A percentile compares a stretch with the other conserved stretches of the same genome.
phyloP scores from a whole-genome alignment of 2,797 vertebrate genomes.

The Artibeus jamaicensis region DNA sequence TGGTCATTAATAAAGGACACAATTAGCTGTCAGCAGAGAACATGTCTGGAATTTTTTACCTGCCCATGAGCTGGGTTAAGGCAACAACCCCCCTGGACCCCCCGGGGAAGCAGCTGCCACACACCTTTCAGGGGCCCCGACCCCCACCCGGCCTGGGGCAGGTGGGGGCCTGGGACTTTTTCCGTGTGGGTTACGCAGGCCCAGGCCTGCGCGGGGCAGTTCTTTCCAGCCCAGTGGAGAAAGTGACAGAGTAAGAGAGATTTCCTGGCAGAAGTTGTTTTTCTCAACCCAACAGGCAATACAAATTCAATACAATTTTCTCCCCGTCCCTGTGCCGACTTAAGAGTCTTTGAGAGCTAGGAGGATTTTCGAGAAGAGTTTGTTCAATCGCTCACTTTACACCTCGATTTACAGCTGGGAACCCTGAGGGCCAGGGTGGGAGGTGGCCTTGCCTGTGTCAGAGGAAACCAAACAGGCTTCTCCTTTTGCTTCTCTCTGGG shows the following conservation, averaged over 20 bases:
- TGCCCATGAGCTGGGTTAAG: slow-evolving; percentile 63
- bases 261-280: slow-evolving; percentile 27
- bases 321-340: neutral
- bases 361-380: neutral
- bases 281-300: neutral
- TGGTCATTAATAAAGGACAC: slow-evolving; percentile 79
- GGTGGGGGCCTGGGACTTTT: neutral
- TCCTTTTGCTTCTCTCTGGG: neutral
- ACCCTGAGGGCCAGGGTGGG: slow-evolving; percentile 5
- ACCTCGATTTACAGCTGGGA: neutral
- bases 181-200: neutral
- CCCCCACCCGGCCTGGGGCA: neutral
- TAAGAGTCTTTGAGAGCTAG: neutral
- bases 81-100: slow-evolving; percentile 55
- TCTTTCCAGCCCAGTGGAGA: slow-evolving; percentile 58
- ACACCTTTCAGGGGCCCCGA: slow-evolving; percentile 57
- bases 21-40: slow-evolving; percentile 75
- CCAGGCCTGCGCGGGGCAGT: slow-evolving; percentile 20
- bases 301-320: neutral
- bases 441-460: neutral
- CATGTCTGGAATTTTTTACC: slow-evolving; percentile 80
- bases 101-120: slow-evolving; percentile 55
- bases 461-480: neutral
- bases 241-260: slow-evolving; percentile 55
- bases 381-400: neutral